Evolutionary conservation across 2,797 vertebrate genomes (phyloP), one percentile per base, ranked within the genome.

Genomic region (Propithecus perrieri): DNA sequence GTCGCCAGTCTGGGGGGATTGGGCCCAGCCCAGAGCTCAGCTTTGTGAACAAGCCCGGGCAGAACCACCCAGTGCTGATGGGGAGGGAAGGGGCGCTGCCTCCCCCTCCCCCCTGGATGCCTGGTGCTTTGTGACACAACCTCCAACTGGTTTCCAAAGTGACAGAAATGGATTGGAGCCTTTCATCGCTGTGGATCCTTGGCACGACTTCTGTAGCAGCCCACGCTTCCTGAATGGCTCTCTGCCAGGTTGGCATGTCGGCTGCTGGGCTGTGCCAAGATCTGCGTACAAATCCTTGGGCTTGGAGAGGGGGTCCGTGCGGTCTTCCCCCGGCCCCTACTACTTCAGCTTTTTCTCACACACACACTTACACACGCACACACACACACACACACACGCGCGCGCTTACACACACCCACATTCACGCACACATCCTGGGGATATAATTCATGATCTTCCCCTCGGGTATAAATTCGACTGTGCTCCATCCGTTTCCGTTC

Each of bases 181-280:
- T 33, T 15, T 48, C 55, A 2, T 67, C 24, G 1, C 91, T 22
- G 79, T 22, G 90, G 76, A 75, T 88, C 87, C 85, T 95, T 93
- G 95, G 96, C 96, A 74, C 0, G 0, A 26, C 74, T 88, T 93
- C 94, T 18, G 61, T 38, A 20, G 81, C 71, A 72, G 93, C 83
- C 95, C 43, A 43, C 2, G 3, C 80, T 80, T 85, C 81, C 92
- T 18, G 3, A 18, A 76, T 53, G 65, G 93, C 83, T 76, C 33
- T 86, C 48, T 79, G 97, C 96, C 97, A 96, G 86, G 41, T 55
- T 97, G 95, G 95, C 92, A 78, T 81, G 74, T 14, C 22, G 9
- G 53, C 15, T 35, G 57, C 63, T 13, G 74, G 57, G 69, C 67
- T 71, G 24, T 65, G 95, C 97, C 97, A 97, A 85, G 75, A 81